These are phyloP conservation scores for Athene cunicularia DNA, from an alignment of 2,113 vertebrate genomes.

Conservation along the genomic window DNA sequence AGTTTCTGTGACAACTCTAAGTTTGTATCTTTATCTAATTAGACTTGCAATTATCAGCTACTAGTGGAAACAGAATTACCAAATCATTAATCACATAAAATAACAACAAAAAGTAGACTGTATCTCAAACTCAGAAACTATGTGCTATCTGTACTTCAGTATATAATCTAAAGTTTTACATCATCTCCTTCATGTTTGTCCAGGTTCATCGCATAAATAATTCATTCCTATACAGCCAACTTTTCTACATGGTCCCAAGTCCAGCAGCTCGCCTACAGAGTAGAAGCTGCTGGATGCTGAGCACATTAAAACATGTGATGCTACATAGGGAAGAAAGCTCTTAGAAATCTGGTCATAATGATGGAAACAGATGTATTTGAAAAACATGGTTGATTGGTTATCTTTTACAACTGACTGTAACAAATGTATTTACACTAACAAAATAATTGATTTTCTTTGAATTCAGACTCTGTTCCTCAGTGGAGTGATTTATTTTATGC, in stretches of 20 bases:
- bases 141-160: not conserved
- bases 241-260: not conserved
- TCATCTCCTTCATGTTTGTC: rapidly evolving
- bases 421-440: not conserved
- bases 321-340: not conserved
- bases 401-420: slow-evolving; percentile 12
- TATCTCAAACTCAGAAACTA: not conserved
- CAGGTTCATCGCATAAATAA: not conserved
- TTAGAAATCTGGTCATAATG: not conserved
- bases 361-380: not conserved
- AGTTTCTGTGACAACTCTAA: not conserved
- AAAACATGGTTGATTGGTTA: not conserved
- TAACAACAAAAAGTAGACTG: not conserved
- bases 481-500: not conserved
- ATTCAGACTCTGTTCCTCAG: not conserved
- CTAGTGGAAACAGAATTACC: not conserved
- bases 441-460: not conserved
- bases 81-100: not conserved
- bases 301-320: not conserved
- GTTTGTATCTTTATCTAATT: not conserved
- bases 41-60: not conserved
- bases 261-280: not conserved
- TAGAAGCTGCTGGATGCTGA: not conserved
- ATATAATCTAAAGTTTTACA: not conserved
- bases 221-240: not conserved